Evolutionary conservation across 2,888 invertebrate species (phyloP).

Genomic region (Phytoseiulus persimilis): DNA sequence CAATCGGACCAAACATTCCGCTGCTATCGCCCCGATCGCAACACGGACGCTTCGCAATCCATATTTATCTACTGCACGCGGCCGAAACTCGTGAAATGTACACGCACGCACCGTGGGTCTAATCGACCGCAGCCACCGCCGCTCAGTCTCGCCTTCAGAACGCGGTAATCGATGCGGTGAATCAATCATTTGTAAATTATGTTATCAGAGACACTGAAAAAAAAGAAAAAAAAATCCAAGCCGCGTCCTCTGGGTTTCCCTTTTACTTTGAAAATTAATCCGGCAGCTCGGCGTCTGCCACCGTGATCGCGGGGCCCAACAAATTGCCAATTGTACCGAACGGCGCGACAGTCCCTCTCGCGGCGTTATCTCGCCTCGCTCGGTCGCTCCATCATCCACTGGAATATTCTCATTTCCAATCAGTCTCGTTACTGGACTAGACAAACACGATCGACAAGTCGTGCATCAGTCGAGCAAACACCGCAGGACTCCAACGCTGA

Average conservation of each 20-base stretch:
- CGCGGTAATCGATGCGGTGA: not conserved
- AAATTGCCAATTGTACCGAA: not conserved
- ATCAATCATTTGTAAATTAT: not conserved
- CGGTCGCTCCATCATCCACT: not conserved
- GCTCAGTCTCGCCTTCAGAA: not conserved
- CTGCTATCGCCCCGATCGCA: not conserved
- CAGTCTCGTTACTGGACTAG: not conserved
- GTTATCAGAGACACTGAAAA: not conserved
- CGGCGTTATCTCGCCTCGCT: not conserved
- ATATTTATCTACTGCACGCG: not conserved
- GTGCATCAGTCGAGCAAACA: not conserved
- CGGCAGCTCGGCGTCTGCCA: not conserved
- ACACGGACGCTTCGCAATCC: not conserved
- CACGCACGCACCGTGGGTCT: not conserved
- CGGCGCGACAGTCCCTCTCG: not conserved
- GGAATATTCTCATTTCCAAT: not conserved
- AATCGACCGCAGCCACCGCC: not conserved
- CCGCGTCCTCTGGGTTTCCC: not conserved
- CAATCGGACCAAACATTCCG: not conserved
- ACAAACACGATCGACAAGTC: not conserved
- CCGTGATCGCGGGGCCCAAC: not conserved
- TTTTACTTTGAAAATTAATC: not conserved
- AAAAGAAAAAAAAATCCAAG: not conserved
- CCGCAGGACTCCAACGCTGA: not conserved
- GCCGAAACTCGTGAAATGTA: not conserved